Evolutionary conservation across 2,888 invertebrate species (phyloP).

Genomic region (Invenusta paracnida): DNA sequence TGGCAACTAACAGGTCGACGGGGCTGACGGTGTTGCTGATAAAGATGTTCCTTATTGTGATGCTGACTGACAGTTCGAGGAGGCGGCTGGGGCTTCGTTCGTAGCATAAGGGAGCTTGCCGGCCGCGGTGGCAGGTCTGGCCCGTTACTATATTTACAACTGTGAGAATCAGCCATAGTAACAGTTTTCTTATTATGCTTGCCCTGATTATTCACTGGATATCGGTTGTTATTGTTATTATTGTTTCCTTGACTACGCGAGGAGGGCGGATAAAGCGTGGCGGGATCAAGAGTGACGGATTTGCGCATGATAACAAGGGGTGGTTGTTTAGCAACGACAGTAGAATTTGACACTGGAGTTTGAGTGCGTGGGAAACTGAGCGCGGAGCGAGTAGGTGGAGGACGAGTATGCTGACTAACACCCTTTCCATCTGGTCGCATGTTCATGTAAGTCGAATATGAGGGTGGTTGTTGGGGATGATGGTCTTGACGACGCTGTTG

Average conservation of each 20-base stretch:
- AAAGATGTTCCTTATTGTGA: too few species aligned
- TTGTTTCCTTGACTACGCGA: too few species aligned
- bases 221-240: not conserved
- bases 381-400: not conserved
- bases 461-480: not conserved
- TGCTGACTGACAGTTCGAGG: slow-evolving; percentile 1
- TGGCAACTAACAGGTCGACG: not conserved
- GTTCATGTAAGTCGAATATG: not conserved
- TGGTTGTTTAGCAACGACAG: not conserved
- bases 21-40: too few species aligned
- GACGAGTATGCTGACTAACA: not conserved
- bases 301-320: not conserved
- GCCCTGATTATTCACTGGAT: not conserved
- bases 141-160: not conserved
- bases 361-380: not conserved
- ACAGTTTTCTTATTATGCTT: not conserved
- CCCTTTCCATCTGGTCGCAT: not conserved
- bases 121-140: not conserved
- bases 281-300: not conserved
- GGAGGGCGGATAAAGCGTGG: not conserved
- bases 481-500: not conserved
- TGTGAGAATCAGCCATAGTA: not conserved
- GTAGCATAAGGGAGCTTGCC: not conserved
- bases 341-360: not conserved
- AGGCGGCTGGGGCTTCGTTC: not conserved